Percentiles rank a stretch among this genome's conserved stretches.
Conservation (phyloP, 2,797 vertebrate genomes). For the Propithecus deckenii region DNA sequence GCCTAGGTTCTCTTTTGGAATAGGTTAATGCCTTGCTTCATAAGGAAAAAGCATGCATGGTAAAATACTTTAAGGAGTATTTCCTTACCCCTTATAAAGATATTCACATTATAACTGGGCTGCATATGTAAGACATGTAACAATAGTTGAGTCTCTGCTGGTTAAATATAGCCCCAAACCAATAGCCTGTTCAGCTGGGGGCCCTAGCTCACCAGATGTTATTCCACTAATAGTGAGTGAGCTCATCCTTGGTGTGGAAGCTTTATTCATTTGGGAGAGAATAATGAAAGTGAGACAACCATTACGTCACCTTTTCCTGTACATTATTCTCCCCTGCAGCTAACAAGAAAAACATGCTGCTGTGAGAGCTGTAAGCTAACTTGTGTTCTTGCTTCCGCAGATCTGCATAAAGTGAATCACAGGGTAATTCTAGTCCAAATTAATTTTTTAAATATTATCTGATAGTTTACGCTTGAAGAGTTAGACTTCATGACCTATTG, state of each 20-base stretch:
- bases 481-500: not conserved
- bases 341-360: conserved; percentile 86
- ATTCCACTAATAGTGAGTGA: conserved; percentile 91
- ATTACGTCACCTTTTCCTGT: conserved; percentile 96
- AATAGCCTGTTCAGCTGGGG: conserved; percentile 78
- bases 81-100: conserved; percentile 68
- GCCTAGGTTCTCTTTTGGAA: conserved; percentile 75
- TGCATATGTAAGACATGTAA: conserved; percentile 66
- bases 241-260: conserved; percentile 91
- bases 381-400: conserved; percentile 64
- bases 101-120: conserved; percentile 51
- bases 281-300: conserved; percentile 95
- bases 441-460: conserved; percentile 3
- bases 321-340: conserved; percentile 89
- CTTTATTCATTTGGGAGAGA: conserved; percentile 88
- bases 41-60: conserved; percentile 69
- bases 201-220: conserved; percentile 90
- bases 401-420: not conserved
- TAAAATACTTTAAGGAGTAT: conserved; percentile 73
- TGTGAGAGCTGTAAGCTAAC: conserved; percentile 62
- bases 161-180: conserved; percentile 78
- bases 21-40: conserved; percentile 73
- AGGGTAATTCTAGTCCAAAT: conserved; percentile 9
- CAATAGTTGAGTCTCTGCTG: conserved; percentile 69
- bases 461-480: not conserved